Percentiles rank a stretch among this genome's conserved stretches.
These are phyloP conservation scores for Mayetiola destructor DNA, from an alignment of 2,888 invertebrate genomes.

Conservation along the genomic window DNA sequence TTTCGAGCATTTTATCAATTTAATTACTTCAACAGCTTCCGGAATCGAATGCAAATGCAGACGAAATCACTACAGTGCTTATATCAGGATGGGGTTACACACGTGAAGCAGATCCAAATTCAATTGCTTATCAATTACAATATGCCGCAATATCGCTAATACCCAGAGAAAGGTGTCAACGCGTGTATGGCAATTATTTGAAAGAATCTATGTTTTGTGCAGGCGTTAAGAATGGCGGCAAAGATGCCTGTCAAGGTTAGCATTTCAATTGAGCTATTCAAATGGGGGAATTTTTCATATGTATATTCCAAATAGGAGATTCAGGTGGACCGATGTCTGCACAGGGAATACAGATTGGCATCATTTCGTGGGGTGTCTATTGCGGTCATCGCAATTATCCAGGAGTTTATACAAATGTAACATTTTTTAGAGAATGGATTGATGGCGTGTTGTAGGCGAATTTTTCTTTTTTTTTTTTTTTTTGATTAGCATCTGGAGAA, in stretches of 20 bases:
- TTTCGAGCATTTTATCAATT: neutral
- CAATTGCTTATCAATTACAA: neutral
- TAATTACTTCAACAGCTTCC: neutral
- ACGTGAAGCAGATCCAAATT: neutral
- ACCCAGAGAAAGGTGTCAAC: neutral
- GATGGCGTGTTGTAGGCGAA: neutral
- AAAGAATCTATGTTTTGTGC: neutral
- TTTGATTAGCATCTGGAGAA: too few relatives aligned
- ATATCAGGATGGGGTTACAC: neutral
- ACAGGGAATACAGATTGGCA: slow-evolving; percentile 5
- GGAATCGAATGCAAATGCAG: neutral
- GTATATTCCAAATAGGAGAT: neutral
- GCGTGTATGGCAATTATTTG: neutral
- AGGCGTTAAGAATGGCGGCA: neutral
- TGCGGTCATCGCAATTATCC: neutral
- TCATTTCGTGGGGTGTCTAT: neutral
- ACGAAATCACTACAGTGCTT: neutral
- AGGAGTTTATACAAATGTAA: neutral
- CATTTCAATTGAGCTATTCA: too few relatives aligned
- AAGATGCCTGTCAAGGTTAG: neutral
- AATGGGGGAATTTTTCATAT: too few relatives aligned
- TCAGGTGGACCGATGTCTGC: neutral
- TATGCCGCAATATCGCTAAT: neutral
- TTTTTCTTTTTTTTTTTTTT: too few relatives aligned
- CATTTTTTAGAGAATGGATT: neutral